A percentile compares a stretch with the other conserved stretches of the same genome.
Conservation (phyloP, 2,113 vertebrate species). For the Phasianus colchicus region DNA sequence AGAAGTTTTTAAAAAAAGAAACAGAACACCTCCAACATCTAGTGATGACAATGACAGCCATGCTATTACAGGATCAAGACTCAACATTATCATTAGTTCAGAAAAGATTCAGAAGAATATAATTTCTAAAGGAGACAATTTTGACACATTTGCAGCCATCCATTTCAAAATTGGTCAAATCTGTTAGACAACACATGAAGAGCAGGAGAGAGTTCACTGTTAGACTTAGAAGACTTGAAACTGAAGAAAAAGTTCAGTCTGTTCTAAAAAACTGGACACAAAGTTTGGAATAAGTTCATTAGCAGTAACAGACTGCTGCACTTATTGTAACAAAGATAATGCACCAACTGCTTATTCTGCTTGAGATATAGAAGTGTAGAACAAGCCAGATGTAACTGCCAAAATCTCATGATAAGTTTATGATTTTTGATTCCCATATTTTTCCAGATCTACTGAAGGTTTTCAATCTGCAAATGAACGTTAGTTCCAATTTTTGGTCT, state of each 20-base stretch:
- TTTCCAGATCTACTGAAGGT: background rate
- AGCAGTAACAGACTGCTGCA: accelerated
- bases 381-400: background rate
- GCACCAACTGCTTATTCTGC: background rate
- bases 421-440: background rate
- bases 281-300: background rate
- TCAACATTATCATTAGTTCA: background rate
- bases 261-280: background rate
- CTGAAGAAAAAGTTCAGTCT: background rate
- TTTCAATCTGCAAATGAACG: background rate
- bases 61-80: background rate
- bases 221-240: background rate
- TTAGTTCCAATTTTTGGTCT: background rate
- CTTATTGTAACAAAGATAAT: background rate
- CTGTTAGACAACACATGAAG: background rate
- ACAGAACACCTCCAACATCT: background rate
- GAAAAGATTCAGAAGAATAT: background rate
- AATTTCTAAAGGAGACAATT: background rate
- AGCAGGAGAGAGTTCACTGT: background rate
- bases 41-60: background rate
- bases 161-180: background rate
- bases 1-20: background rate
- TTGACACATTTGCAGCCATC: background rate
- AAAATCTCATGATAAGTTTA: background rate
- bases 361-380: background rate